These are phyloP conservation scores for Drosophila austrosaltans DNA, from an alignment of 2,888 invertebrate species.

Conservation along the genomic window DNA sequence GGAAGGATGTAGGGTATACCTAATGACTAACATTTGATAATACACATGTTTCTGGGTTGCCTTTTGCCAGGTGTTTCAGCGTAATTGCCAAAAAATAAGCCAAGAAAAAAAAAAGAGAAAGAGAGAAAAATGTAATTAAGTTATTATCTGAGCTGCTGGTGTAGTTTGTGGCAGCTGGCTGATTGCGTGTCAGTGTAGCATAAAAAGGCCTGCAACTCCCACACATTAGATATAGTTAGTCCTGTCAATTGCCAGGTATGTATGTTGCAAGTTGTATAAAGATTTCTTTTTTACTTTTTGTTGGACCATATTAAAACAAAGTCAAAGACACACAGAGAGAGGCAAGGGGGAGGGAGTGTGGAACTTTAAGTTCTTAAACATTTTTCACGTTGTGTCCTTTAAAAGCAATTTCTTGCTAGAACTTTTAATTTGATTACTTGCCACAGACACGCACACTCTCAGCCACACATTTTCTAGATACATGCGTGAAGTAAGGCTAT, in stretches of 20 bases:
- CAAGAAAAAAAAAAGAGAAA: constrained; percentile 24
- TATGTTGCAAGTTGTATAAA: constrained; percentile 31
- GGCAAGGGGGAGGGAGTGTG: neutral
- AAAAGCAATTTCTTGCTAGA: constrained; percentile 71
- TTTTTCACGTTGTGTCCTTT: constrained; percentile 28
- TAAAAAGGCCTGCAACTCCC: constrained; percentile 15
- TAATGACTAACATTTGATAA: constrained; percentile 76
- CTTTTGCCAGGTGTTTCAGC: constrained; percentile 46
- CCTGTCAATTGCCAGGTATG: constrained; percentile 43
- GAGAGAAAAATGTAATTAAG: constrained; percentile 73
- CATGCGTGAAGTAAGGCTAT: constrained; percentile 46
- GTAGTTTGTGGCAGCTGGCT: constrained; percentile 65
- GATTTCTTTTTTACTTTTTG: constrained; percentile 20
- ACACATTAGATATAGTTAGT: constrained; percentile 9
- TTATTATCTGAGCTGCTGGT: constrained; percentile 64
- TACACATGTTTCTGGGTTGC: constrained; percentile 64
- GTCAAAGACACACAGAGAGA: neutral
- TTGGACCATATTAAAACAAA: constrained; percentile 26
- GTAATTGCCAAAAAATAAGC: constrained; percentile 65
- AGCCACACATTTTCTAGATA: constrained; percentile 4
- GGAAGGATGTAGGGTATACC: constrained; percentile 8
- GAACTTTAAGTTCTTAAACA: constrained; percentile 40
- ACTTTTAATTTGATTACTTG: constrained; percentile 77
- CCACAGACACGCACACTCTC: constrained; percentile 52
- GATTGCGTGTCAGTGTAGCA: constrained; percentile 72